phyloP scores from a whole-genome alignment of 2,888 invertebrate species.

The Caradrina clavipalpis region DNA sequence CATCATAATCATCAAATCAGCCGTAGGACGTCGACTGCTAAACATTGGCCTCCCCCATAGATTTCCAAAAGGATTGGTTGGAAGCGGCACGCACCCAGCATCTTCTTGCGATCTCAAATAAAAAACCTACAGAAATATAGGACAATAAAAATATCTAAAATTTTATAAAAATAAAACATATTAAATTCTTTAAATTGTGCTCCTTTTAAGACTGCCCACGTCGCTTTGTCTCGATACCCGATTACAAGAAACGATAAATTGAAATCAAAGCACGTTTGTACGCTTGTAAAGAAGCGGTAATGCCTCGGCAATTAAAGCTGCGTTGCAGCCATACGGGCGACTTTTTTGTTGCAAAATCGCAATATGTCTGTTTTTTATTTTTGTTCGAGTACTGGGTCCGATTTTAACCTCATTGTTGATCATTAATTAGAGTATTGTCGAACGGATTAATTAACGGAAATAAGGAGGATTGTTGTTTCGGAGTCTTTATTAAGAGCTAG shows the following conservation, averaged over 20 bases:
- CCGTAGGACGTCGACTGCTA: too few species aligned
- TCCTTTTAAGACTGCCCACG: constrained; percentile 57
- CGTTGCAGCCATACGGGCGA: constrained; percentile 32
- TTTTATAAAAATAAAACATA: constrained; percentile 2
- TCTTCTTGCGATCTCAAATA: too few species aligned
- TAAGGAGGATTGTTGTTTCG: not conserved
- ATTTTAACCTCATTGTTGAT: constrained; percentile 18
- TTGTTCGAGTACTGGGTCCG: constrained; percentile 2
- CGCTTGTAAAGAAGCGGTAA: constrained; percentile 56
- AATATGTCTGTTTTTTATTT: constrained; percentile 26
- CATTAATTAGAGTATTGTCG: constrained; percentile 11
- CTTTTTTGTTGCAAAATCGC: constrained; percentile 43
- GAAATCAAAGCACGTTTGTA: constrained; percentile 58
- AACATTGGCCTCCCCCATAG: too few species aligned
- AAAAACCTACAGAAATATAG: too few species aligned
- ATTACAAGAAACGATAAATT: constrained; percentile 63
- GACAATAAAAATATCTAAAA: not conserved
- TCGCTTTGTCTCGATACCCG: constrained; percentile 38
- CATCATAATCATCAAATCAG: too few species aligned
- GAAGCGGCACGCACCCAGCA: too few species aligned
- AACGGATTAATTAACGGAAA: constrained; percentile 26
- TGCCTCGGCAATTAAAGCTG: constrained; percentile 55
- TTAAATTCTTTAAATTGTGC: constrained; percentile 17
- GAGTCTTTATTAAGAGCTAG: not conserved
- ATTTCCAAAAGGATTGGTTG: too few species aligned